Percentiles rank a stretch among this genome's conserved stretches.
Conservation (phyloP, 2,113 vertebrate species). For the Pyxicephalus adspersus region DNA sequence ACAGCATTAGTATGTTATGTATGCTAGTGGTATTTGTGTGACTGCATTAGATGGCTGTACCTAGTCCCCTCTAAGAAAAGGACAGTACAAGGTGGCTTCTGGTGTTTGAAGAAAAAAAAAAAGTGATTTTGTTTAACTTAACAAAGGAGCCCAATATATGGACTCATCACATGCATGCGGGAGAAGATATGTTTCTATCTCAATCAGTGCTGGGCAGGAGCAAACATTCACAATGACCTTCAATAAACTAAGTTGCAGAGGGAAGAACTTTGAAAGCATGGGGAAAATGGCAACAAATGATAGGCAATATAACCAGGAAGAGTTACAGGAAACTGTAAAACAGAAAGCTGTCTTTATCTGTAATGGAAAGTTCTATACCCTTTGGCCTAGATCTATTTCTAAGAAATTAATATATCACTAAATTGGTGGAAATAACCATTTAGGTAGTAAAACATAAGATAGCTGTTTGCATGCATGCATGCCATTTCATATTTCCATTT, state of each 20-base stretch:
- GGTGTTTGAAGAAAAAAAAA: not conserved
- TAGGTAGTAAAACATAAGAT: no score
- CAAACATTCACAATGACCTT: not conserved
- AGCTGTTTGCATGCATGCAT: no score
- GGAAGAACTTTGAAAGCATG: no score
- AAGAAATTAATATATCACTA: no score
- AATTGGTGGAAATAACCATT: no score
- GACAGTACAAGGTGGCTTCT: slow-evolving; percentile 17
- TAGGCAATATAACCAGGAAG: no score
- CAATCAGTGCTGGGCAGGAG: not conserved
- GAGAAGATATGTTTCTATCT: not conserved
- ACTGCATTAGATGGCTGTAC: slow-evolving; percentile 3
- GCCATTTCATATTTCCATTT: no score
- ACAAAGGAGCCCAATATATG: not conserved
- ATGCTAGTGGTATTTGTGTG: slow-evolving; percentile 6
- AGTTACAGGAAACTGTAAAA: no score
- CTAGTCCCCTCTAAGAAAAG: not conserved
- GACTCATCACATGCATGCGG: not conserved
- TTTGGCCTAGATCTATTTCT: no score
- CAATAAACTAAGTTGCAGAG: not conserved
- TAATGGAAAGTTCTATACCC: no score
- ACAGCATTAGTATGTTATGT: slow-evolving; percentile 13
- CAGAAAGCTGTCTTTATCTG: no score
- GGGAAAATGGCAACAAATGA: no score
- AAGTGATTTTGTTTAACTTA: not conserved